Base-by-base conservation (phyloP, 2,797 vertebrate species). In the Chrosomus eos region DNA sequence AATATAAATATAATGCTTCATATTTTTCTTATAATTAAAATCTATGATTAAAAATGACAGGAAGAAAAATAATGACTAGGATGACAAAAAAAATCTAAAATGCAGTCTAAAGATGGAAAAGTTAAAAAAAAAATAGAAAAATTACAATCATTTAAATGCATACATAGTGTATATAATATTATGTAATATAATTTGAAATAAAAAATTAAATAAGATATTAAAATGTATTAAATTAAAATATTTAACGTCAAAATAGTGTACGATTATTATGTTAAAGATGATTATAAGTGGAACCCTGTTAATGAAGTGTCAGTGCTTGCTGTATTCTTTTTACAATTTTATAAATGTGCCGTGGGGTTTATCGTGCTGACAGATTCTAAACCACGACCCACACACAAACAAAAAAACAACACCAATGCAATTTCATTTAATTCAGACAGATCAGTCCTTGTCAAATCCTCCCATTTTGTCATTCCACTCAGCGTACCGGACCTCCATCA, bases 361-460 rank as follows among this genome's bases (percentile, higher is more conserved):
- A 84, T 79, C 10, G 48, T 40, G 19, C 40, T 82, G 82, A 87
- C 82, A 90, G 87, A 81, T 79, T 68, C 53, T 80, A 60, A 45
- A 72, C 51, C 28, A 74, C 8, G 53, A 28, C 45, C 73, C 64
- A n/a, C 14, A 80, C 40, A 43, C 9, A 40, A 0, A 45, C 1
- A 82, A 68, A 75, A 58, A 19, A 14, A 45, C 3, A 14, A 14
- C 43, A 45, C 14, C 80, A 53, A 53, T 40, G 62, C 85, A 86
- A 82, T 86, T 88, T 85, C n/a, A 62, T 88, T 91, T 85, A 88
- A 90, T 88, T 91, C 40, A 85, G 58, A 64, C 70, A 89, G 84
- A 91, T 86, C 84, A 84, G 70, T 67, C 38, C 82, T 87, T 88
- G 87, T 91, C 82, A 88, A 81, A 85, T 80, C 71, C n/a, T 70